These are phyloP conservation scores for Monochamus alternatus DNA, from an alignment of 2,888 invertebrate species.

Conservation along the genomic window DNA sequence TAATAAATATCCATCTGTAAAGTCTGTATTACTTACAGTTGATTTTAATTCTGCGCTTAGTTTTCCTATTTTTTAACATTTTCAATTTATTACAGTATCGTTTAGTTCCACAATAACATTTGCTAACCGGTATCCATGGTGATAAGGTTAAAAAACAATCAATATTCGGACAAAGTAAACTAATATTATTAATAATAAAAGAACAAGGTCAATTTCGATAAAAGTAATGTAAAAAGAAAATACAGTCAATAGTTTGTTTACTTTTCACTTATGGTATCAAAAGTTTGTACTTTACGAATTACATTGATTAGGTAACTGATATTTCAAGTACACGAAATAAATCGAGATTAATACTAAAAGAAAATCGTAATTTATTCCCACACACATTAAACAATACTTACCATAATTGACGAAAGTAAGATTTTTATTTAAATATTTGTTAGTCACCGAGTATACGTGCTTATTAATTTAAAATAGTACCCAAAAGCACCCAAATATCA, in stretches of 20 bases:
- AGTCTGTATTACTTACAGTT: not conserved
- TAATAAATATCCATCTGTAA: no score
- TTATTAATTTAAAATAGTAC: not conserved
- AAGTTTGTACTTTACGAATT: no score
- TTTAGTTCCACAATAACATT: not conserved
- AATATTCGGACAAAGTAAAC: not conserved
- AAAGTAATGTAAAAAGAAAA: no score
- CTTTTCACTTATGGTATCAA: no score
- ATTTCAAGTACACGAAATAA: no score
- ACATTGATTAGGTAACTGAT: no score
- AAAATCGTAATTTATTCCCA: not conserved
- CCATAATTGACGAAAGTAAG: not conserved
- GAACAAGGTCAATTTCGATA: no score
- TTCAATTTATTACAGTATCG: not conserved
- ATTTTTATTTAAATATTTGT: not conserved
- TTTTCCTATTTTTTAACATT: not conserved
- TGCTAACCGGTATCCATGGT: slow-evolving; percentile 5
- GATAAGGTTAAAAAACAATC: not conserved
- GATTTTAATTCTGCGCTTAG: not conserved
- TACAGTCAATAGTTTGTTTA: no score
- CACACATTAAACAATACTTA: not conserved
- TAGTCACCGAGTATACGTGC: not conserved
- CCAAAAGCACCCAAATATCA: not conserved
- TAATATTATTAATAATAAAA: not conserved
- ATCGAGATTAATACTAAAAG: not conserved